These are phyloP conservation scores for Parasteatoda lunata DNA, from an alignment of 2,888 invertebrate species.

Conservation along the genomic window DNA sequence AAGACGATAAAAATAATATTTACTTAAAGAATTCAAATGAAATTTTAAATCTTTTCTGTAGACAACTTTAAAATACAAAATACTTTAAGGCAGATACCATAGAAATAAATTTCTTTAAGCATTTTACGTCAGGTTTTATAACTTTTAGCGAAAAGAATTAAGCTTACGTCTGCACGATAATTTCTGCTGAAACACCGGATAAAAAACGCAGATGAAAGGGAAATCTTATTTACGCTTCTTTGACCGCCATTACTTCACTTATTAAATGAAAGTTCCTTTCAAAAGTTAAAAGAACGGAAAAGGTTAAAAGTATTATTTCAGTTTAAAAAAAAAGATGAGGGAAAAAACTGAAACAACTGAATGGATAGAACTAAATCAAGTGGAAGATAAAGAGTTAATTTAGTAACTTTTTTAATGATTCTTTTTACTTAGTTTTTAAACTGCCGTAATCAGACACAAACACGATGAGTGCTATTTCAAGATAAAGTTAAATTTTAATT, in stretches of 20 bases:
- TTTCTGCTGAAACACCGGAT: conserved; percentile 38
- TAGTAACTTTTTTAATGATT: not conserved
- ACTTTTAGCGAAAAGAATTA: conserved; percentile 23
- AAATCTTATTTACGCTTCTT: conserved; percentile 34
- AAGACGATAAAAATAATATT: no score
- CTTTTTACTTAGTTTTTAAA: no score
- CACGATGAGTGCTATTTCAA: no score
- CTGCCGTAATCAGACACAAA: no score
- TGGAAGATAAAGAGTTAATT: not conserved
- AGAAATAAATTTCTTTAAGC: conserved; percentile 30
- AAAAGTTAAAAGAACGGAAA: not conserved
- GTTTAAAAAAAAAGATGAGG: no score
- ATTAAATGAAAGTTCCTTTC: conserved; percentile 10
- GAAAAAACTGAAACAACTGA: not conserved
- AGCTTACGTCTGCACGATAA: conserved; percentile 44
- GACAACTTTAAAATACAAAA: no score
- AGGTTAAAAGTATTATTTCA: not conserved
- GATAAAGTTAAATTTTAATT: no score
- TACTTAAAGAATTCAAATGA: no score
- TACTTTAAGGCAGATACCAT: conserved; percentile 11
- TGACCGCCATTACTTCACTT: conserved; percentile 21
- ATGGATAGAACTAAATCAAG: not conserved
- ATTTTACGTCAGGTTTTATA: conserved; percentile 52
- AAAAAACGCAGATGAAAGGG: conserved; percentile 3
- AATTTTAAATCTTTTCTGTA: no score